phyloP scores from a whole-genome alignment of 2,797 vertebrate genomes.

The Protosalanx chinensis region DNA sequence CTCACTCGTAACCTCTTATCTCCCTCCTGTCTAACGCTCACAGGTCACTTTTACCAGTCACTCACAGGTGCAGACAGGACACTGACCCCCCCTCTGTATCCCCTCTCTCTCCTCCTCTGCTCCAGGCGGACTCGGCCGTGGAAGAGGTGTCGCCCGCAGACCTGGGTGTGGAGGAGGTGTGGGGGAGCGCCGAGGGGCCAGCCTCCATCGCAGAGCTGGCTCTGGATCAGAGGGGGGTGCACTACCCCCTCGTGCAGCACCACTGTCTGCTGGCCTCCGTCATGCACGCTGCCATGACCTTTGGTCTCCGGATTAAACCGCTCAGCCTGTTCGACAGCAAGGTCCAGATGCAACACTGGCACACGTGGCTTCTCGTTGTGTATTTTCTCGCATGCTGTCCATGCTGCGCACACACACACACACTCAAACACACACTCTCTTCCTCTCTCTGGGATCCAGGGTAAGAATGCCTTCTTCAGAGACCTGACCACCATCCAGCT shows the following conservation, averaged over 20 bases:
- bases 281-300: constrained; percentile 81
- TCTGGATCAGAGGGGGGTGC: constrained; percentile 88
- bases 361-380: background rate
- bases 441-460: constrained; percentile 67
- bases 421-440: background rate
- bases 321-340: constrained; percentile 93
- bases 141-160: constrained; percentile 81
- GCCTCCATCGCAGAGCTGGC: constrained; percentile 91
- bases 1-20: too few relatives aligned
- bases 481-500: constrained; percentile 94
- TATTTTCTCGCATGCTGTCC: background rate
- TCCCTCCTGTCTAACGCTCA: too few relatives aligned
- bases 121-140: constrained; percentile 83
- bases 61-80: too few relatives aligned
- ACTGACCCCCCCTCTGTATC: constrained; percentile 23
- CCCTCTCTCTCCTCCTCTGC: constrained; percentile 3
- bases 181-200: constrained; percentile 84
- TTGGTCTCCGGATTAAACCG: constrained; percentile 86
- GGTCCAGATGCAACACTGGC: constrained; percentile 63
- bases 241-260: constrained; percentile 92
- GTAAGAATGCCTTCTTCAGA: constrained; percentile 97
- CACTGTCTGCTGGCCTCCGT: constrained; percentile 87
- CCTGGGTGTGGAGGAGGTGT: constrained; percentile 86
- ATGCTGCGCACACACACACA: background rate
- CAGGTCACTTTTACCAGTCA: too few relatives aligned